Evolutionary conservation across 2,888 invertebrate genomes (phyloP), one percentile per base, ranked within the genome.

Genomic region (Chloroclysta siterata): DNA sequence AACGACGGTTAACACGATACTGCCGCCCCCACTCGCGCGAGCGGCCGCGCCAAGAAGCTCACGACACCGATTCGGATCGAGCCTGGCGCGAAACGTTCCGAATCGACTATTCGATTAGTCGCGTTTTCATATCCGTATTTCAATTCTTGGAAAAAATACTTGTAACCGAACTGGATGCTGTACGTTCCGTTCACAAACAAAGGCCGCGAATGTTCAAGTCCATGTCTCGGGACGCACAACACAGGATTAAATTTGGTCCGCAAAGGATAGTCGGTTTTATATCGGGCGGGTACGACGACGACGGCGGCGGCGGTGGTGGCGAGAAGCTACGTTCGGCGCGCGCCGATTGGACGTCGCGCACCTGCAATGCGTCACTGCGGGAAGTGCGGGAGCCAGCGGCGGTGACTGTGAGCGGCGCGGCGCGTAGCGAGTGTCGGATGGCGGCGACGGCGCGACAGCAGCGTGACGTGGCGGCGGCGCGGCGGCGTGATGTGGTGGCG

Each of bases 341-440:
- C 94, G 94, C 94, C 94, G 95, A 96, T 96, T 96, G 96, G 96
- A 94, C 94, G 94, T 88, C 94, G 94, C 95, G 95, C 95, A 96
- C 96, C 96, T 96, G 96, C 96, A 96, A 96, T 96, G 96, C 96
- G 96, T 96, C 96, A 96, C 88, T 90, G 92, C 90, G 90, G 89
- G 87, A 63, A 58, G 53, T 58, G 56, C 56, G 61, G 65, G 58
- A 47, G 61, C 53, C 48, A 29, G 80, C 77, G 83, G 81, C 85
- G 68, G 68, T 65, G 68, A 68, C 65, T 59, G 72, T 72, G 71
- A 69, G 66, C 72, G 44, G 66, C 72, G 8, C 8, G 75, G 68
- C 66, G 71, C 70, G 70, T 71, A 63, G 68, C 66, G 71, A 71
- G 70, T 71, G 64, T 68, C 68, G 72, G 69, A 73, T 68, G 74